Percentiles rank a stretch among this genome's conserved stretches.
Evolutionary conservation across 1,140 invertebrate genomes (phyloP).

Genomic region (Scaptomyza hsui): DNA sequence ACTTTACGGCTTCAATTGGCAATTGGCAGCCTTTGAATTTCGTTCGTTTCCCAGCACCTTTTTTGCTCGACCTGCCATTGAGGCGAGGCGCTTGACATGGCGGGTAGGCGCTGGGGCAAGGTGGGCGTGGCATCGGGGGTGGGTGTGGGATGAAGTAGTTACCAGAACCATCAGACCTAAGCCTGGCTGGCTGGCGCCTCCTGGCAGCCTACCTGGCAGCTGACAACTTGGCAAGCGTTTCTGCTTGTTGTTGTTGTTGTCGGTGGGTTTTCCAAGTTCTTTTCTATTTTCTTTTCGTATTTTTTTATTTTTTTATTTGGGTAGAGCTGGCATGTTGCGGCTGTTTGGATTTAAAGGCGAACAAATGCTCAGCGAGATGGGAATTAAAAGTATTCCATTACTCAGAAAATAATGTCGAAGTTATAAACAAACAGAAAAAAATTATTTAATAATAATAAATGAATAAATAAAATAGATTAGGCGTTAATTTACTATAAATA

Average conservation of each 20-base stretch:
- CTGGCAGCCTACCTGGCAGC: conserved; percentile 75
- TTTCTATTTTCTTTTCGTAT: neutral
- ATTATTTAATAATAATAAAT: no score
- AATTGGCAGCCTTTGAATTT: conserved; percentile 80
- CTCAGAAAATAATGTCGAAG: no score
- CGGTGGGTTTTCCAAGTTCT: conserved; percentile 21
- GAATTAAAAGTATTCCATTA: neutral
- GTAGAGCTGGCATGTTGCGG: conserved; percentile 34
- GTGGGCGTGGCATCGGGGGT: neutral
- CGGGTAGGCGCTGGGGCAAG: neutral
- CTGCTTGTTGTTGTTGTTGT: conserved; percentile 38
- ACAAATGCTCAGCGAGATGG: conserved; percentile 15
- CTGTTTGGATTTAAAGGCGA: conserved; percentile 28
- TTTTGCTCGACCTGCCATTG: conserved; percentile 47
- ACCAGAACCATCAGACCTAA: conserved; percentile 8
- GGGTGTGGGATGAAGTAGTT: conserved; percentile 20
- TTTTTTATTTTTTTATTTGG: conserved; percentile 22
- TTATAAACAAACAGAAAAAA: no score
- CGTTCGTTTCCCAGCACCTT: conserved; percentile 54
- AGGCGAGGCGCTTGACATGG: conserved; percentile 38
- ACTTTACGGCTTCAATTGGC: conserved; percentile 81
- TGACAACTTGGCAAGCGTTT: conserved; percentile 73
- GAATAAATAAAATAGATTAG: no score
- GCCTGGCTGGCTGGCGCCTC: conserved; percentile 57
- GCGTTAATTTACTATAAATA: no score